These are phyloP conservation scores for Tiaroga cobitis DNA, from an alignment of 2,797 vertebrate genomes.

Conservation along the genomic window DNA sequence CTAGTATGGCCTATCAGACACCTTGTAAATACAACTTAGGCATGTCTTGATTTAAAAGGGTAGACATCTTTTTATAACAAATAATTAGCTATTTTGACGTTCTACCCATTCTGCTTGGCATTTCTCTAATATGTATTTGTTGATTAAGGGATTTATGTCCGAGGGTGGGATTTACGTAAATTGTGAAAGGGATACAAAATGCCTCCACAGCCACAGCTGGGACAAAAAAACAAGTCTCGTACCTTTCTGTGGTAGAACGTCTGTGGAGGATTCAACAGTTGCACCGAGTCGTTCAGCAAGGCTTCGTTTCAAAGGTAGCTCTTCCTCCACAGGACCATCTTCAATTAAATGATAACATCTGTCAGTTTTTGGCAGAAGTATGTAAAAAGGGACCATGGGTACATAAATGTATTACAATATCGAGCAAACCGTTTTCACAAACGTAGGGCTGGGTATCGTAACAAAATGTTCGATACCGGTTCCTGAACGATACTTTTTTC, in stretches of 20 bases:
- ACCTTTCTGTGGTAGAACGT: slow-evolving; percentile 79
- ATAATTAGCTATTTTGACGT: no score
- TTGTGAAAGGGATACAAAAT: not conserved
- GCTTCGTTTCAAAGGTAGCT: slow-evolving; percentile 76
- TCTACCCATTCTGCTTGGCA: no score
- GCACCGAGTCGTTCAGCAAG: slow-evolving; percentile 87
- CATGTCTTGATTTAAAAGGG: no score
- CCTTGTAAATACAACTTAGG: no score
- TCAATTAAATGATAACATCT: slow-evolving; percentile 1
- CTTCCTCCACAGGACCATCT: slow-evolving; percentile 65
- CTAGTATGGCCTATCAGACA: no score
- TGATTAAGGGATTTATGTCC: no score
- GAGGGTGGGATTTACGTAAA: not conserved
- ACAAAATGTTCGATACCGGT: no score
- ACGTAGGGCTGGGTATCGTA: no score
- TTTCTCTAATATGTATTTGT: no score
- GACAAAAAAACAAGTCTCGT: slow-evolving; percentile 24
- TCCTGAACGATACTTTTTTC: no score
- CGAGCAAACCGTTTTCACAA: not conserved
- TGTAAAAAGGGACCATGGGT: not conserved
- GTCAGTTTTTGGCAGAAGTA: not conserved
- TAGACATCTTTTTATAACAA: no score
- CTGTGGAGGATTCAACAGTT: slow-evolving; percentile 71
- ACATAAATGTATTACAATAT: not conserved
- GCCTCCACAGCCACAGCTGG: not conserved